A percentile compares a stretch with the other conserved stretches of the same genome.
phyloP scores from a whole-genome alignment of 2,888 invertebrate species.

The Trypoxylon attenuatum region DNA sequence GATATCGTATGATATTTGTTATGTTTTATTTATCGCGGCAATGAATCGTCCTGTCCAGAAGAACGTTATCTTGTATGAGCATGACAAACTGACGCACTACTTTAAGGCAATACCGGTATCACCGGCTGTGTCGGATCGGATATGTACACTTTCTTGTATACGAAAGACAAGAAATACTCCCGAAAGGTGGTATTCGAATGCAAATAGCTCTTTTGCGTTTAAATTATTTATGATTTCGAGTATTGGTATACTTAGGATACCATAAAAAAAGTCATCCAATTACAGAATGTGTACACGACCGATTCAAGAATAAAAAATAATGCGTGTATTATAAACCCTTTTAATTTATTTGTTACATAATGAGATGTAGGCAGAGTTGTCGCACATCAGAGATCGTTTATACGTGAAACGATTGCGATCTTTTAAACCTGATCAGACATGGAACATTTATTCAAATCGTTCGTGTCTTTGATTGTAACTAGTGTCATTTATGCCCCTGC shows the following conservation, averaged over 20 bases:
- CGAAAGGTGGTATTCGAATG: too few relatives aligned
- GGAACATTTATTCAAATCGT: too few relatives aligned
- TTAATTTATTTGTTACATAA: slow-evolving; percentile 68
- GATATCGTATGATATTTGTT: too few relatives aligned
- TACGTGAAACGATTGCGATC: too few relatives aligned
- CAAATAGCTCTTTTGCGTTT: background rate
- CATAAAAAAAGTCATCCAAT: background rate
- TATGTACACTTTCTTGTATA: slow-evolving; percentile 26
- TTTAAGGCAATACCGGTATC: slow-evolving; percentile 36
- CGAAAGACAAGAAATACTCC: background rate
- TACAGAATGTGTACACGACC: slow-evolving; percentile 36
- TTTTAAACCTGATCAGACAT: too few relatives aligned
- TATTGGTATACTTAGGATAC: background rate
- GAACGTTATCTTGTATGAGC: slow-evolving; percentile 39
- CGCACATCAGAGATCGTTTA: slow-evolving; percentile 34
- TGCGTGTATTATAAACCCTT: slow-evolving; percentile 71
- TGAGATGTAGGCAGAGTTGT: slow-evolving; percentile 54
- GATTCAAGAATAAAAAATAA: slow-evolving; percentile 47
- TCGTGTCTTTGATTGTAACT: too few relatives aligned
- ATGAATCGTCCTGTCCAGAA: slow-evolving; percentile 42
- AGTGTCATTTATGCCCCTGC: too few relatives aligned
- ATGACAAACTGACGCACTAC: slow-evolving; percentile 40
- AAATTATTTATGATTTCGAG: background rate
- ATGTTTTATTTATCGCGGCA: too few relatives aligned
- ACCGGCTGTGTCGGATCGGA: slow-evolving; percentile 43